Evolutionary conservation across 2,888 invertebrate genomes (phyloP).

Genomic region (Papilio elwesi): DNA sequence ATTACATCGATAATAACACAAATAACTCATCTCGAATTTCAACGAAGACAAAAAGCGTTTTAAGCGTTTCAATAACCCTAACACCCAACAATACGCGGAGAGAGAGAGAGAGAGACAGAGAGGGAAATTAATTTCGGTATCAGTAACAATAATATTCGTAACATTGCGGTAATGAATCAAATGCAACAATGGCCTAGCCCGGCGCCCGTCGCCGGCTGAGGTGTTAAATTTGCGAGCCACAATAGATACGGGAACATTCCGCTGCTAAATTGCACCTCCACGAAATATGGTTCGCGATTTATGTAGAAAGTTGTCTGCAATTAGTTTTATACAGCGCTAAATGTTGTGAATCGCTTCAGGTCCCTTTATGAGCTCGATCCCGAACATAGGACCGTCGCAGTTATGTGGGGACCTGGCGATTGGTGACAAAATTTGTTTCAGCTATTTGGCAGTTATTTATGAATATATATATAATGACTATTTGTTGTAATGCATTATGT

Average conservation of each 20-base stretch:
- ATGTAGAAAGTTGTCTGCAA: constrained; percentile 75
- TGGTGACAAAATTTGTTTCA: background rate
- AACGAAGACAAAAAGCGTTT: constrained; percentile 55
- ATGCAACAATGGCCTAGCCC: constrained; percentile 61
- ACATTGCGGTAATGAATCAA: constrained; percentile 69
- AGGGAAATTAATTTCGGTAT: constrained; percentile 76
- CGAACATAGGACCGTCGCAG: background rate
- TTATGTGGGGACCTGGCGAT: constrained; percentile 19
- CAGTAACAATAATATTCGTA: constrained; percentile 73
- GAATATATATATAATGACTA: background rate
- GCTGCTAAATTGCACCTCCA: constrained; percentile 56
- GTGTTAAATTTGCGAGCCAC: constrained; percentile 72
- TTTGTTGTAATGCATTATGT: too few species aligned
- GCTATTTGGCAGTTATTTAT: background rate
- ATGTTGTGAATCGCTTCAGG: constrained; percentile 36
- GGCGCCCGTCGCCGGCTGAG: constrained; percentile 60
- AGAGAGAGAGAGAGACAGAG: constrained; percentile 36
- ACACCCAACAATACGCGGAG: constrained; percentile 61
- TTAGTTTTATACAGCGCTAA: constrained; percentile 64
- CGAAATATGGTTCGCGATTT: constrained; percentile 67
- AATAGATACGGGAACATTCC: constrained; percentile 58
- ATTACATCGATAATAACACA: background rate
- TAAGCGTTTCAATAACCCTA: constrained; percentile 56
- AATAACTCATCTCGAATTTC: background rate
- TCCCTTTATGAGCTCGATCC: constrained; percentile 11